Evolutionary conservation across 2,888 invertebrate genomes (phyloP).

Genomic region (Chelonus formosanus): DNA sequence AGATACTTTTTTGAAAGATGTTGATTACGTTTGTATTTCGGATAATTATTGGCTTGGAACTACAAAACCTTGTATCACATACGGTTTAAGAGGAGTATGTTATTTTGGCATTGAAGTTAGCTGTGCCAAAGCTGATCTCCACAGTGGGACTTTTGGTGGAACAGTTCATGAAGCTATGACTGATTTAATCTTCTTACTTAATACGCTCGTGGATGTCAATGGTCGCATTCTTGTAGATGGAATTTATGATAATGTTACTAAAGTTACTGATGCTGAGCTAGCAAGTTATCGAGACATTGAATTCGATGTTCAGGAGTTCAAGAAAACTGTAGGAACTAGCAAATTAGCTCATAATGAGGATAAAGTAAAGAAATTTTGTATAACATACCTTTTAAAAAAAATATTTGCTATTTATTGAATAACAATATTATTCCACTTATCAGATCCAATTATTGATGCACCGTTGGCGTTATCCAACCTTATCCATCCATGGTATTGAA

Average conservation of each 20-base stretch:
- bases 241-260: constrained; percentile 84
- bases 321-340: constrained; percentile 75
- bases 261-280: constrained; percentile 75
- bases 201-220: constrained; percentile 83
- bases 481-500: constrained; percentile 96
- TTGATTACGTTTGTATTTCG: constrained; percentile 96
- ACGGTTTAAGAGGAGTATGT: constrained; percentile 92
- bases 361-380: constrained; percentile 65
- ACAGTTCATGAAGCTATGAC: constrained; percentile 91
- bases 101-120: constrained; percentile 90
- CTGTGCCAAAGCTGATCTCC: constrained; percentile 91
- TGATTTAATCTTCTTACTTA: constrained; percentile 87
- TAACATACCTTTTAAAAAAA: background rate
- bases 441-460: constrained; percentile 85
- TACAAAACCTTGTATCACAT: constrained; percentile 96
- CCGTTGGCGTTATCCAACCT: constrained; percentile 92
- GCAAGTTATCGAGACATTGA: constrained; percentile 83
- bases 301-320: constrained; percentile 84
- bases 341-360: constrained; percentile 79
- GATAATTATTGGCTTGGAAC: constrained; percentile 99
- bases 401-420: background rate
- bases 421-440: background rate
- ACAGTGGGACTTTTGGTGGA: constrained; percentile 96
- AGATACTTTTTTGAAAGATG: constrained; percentile 78
- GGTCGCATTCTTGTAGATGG: constrained; percentile 87